phyloP scores from a whole-genome alignment of 1,140 invertebrate species.

The Nylanderia fulva region DNA sequence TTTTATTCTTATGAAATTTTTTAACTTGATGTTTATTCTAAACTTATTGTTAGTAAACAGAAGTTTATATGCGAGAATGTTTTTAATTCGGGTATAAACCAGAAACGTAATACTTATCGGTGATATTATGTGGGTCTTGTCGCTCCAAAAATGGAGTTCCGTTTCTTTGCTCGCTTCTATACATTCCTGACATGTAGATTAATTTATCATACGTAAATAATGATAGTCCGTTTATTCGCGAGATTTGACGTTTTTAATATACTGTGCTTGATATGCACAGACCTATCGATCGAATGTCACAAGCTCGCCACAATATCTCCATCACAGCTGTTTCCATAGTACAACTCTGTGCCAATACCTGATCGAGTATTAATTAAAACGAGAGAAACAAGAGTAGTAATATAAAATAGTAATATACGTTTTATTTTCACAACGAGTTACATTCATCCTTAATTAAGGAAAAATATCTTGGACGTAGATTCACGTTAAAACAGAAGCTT shows the following conservation, averaged over 20 bases:
- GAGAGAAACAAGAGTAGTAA: constrained; percentile 58
- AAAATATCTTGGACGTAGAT: constrained; percentile 64
- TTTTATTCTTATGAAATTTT: constrained; percentile 34
- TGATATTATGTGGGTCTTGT: neutral
- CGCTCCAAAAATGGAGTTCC: constrained; percentile 22
- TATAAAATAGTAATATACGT: constrained; percentile 56
- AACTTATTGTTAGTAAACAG: constrained; percentile 7
- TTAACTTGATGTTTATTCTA: constrained; percentile 43
- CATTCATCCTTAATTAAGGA: constrained; percentile 32
- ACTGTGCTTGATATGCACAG: neutral
- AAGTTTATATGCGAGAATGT: constrained; percentile 7
- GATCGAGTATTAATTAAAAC: constrained; percentile 81
- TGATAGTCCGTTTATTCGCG: constrained; percentile 58
- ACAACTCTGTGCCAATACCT: constrained; percentile 85
- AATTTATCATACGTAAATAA: constrained; percentile 79
- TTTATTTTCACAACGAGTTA: constrained; percentile 51
- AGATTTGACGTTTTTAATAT: constrained; percentile 6
- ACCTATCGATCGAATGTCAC: constrained; percentile 20
- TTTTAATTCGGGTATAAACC: constrained; percentile 37
- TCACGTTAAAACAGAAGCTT: neutral
- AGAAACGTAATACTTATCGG: constrained; percentile 26
- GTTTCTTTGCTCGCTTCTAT: constrained; percentile 66
- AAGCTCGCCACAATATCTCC: constrained; percentile 53
- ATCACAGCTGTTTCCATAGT: constrained; percentile 78
- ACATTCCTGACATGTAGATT: constrained; percentile 80